Conservation (phyloP, 2,888 invertebrate genomes). For the Formica aserva region DNA sequence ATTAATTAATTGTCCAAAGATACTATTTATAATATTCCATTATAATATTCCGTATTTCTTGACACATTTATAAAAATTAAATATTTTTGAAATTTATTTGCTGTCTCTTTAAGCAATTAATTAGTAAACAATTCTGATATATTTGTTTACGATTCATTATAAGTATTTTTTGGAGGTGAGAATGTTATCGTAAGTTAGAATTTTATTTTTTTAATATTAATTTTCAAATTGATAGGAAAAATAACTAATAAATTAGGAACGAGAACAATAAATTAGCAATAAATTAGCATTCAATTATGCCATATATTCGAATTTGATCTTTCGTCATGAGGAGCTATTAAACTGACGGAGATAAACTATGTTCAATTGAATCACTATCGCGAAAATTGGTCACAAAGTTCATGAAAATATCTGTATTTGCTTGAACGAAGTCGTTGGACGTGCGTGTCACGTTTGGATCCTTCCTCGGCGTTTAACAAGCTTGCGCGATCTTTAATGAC, state of each 20-base stretch:
- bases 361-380: background rate
- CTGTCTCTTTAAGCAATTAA: background rate
- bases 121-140: background rate
- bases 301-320: background rate
- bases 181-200: background rate
- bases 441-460: conserved; percentile 55
- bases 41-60: background rate
- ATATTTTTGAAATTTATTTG: background rate
- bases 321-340: background rate
- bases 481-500: conserved; percentile 51
- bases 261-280: too few species aligned
- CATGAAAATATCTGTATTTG: conserved; percentile 64
- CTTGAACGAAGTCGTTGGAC: conserved; percentile 68
- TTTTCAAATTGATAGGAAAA: too few species aligned
- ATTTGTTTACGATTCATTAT: background rate
- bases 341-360: background rate
- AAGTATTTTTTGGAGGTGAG: background rate
- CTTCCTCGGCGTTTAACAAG: conserved; percentile 40
- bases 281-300: too few species aligned
- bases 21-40: background rate
- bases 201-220: too few species aligned
- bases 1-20: background rate
- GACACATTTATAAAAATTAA: background rate
- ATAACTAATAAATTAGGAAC: too few species aligned
- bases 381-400: conserved; percentile 18